Conservation (phyloP, 1,140 invertebrate species). For the Carposina sasakii region DNA sequence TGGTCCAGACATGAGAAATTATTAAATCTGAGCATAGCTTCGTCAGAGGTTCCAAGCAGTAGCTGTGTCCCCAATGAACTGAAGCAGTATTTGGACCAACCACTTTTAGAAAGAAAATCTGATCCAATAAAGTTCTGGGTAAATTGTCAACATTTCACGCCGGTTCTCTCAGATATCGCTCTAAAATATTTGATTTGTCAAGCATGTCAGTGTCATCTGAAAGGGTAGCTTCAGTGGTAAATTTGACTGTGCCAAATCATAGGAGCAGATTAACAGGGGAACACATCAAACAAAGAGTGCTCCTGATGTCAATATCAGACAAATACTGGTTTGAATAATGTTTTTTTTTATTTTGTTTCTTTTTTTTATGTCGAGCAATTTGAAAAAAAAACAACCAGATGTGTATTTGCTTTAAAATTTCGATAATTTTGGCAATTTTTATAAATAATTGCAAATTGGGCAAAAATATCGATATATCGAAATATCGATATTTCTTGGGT, state of each 20-base stretch:
- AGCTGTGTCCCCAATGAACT: conserved; percentile 22
- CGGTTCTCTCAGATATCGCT: conserved; percentile 29
- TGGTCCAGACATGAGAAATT: conserved; percentile 26
- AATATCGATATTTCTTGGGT: too few relatives aligned
- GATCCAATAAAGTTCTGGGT: conserved; percentile 27
- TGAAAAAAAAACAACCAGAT: too few relatives aligned
- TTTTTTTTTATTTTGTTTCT: conserved; percentile 2
- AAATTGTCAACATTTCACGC: conserved; percentile 20
- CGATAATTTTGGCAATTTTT: too few relatives aligned
- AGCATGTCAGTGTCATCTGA: conserved; percentile 33
- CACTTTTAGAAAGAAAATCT: conserved; percentile 14
- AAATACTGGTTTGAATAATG: conserved; percentile 9
- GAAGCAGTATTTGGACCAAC: conserved; percentile 25
- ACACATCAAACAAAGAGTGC: conserved; percentile 8
- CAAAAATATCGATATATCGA: too few relatives aligned
- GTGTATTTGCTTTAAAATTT: too few relatives aligned
- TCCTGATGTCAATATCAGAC: conserved; percentile 7
- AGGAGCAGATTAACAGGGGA: conserved; percentile 19
- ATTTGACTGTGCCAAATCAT: conserved; percentile 33
- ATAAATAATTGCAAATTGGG: too few relatives aligned
- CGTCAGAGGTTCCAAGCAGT: conserved; percentile 17
- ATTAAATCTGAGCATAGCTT: conserved; percentile 14
- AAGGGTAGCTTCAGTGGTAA: conserved; percentile 33
- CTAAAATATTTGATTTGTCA: conserved; percentile 31
- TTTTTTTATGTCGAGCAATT: too few relatives aligned